A percentile compares a stretch with the other conserved stretches of the same genome.
Conservation (phyloP, 2,888 invertebrate species). For the Tenthredo notha region DNA sequence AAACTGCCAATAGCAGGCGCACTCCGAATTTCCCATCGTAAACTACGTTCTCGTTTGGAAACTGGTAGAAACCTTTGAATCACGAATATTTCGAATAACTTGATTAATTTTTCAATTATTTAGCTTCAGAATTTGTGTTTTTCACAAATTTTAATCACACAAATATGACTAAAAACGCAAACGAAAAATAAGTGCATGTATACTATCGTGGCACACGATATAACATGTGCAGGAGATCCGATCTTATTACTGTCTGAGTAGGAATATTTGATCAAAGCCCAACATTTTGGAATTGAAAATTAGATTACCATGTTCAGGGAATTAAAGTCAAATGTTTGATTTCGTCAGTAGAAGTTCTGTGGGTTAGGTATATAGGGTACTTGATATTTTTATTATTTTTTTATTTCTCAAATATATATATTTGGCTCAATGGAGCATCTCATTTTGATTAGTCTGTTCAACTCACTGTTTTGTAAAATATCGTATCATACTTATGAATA, state of each 20-base stretch:
- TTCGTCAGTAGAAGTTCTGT: not conserved
- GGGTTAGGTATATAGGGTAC: not conserved
- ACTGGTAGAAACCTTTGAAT: not conserved
- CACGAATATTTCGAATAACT: constrained; percentile 5
- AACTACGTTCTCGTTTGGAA: constrained; percentile 19
- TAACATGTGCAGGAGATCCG: not conserved
- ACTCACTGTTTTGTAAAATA: not conserved
- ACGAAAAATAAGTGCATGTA: not conserved
- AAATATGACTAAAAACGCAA: not conserved
- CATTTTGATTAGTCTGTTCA: not conserved
- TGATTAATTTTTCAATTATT: not conserved
- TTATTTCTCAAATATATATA: not conserved
- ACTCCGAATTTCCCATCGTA: constrained; percentile 14
- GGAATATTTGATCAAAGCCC: not conserved
- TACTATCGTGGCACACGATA: not conserved
- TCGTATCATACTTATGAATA: not conserved
- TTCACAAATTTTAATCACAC: not conserved
- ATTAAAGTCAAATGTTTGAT: not conserved
- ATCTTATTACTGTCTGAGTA: not conserved
- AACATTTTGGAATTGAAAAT: not conserved
- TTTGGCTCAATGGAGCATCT: not conserved
- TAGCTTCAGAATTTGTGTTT: not conserved
- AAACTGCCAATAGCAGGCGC: constrained; percentile 45
- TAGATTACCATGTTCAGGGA: not conserved
- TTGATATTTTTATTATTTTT: not conserved